A percentile compares a stretch with the other conserved stretches of the same genome.
These are phyloP conservation scores for Mycetomoellerius zeteki DNA, from an alignment of 1,140 invertebrate genomes.

Conservation along the genomic window DNA sequence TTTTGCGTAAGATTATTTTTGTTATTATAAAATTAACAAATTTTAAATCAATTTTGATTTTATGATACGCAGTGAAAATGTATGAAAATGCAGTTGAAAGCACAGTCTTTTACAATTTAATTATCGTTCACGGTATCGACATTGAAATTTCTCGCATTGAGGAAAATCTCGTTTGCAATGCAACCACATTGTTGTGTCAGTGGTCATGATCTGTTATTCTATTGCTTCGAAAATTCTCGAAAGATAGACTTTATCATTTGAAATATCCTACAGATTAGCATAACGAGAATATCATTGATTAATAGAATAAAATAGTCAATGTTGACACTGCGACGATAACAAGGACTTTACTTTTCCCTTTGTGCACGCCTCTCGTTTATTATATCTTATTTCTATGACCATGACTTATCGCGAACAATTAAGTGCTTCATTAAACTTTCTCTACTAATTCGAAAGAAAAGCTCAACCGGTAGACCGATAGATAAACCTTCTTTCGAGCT, in stretches of 20 bases:
- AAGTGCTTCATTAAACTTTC: constrained; percentile 24
- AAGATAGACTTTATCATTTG: not conserved
- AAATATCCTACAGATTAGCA: not conserved
- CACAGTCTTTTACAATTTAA: not conserved
- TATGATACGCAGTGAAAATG: not conserved
- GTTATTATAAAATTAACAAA: not conserved
- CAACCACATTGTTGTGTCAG: constrained; percentile 11
- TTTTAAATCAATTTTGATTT: constrained; percentile 10
- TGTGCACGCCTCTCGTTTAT: constrained; percentile 34
- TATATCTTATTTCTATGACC: constrained; percentile 47
- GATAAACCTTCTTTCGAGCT: constrained; percentile 9
- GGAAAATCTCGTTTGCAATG: not conserved
- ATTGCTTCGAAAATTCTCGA: not conserved
- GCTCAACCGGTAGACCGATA: constrained; percentile 5
- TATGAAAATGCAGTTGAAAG: constrained; percentile 19
- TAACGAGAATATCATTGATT: not conserved
- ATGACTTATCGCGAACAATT: constrained; percentile 49
- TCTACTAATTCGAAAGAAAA: constrained; percentile 16
- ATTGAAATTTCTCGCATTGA: constrained; percentile 1
- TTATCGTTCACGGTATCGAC: constrained; percentile 20
- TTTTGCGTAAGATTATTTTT: constrained; percentile 5
- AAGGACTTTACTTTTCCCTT: constrained; percentile 17
- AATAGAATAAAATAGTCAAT: constrained; percentile 23
- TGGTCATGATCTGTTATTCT: not conserved
- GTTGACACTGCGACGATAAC: constrained; percentile 41